A percentile compares a stretch with the other conserved stretches of the same genome.
These are phyloP conservation scores for Lepidurus couesii DNA, from an alignment of 1,140 invertebrate genomes.

Conservation along the genomic window DNA sequence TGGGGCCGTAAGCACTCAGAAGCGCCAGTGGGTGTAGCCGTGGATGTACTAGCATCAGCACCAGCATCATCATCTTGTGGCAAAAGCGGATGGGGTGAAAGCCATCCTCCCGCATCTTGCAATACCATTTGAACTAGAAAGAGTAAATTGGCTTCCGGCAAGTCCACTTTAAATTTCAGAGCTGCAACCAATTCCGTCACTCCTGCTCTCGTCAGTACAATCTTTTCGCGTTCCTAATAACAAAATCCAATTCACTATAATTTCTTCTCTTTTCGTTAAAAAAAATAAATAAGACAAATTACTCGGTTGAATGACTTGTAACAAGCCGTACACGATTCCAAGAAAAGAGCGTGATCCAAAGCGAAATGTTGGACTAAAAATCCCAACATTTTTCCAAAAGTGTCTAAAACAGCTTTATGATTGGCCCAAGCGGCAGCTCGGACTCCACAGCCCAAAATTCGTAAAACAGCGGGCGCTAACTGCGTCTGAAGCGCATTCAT, in stretches of 20 bases:
- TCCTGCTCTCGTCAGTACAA: constrained; percentile 79
- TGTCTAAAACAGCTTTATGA: constrained; percentile 70
- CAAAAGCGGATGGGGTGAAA: constrained; percentile 57
- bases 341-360: constrained; percentile 71
- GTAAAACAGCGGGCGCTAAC: constrained; percentile 62
- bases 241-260: constrained; percentile 30
- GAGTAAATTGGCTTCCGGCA: constrained; percentile 90
- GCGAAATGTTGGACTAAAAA: constrained; percentile 73
- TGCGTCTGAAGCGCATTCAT: constrained; percentile 24
- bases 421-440: constrained; percentile 23
- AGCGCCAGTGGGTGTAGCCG: constrained; percentile 69
- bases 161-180: constrained; percentile 85
- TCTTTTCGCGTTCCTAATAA: constrained; percentile 81
- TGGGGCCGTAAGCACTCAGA: constrained; percentile 89
- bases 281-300: constrained; percentile 38
- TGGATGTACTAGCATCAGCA: constrained; percentile 45
- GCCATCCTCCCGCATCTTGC: constrained; percentile 73
- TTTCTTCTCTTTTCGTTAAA: constrained; percentile 15
- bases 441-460: constrained; percentile 67
- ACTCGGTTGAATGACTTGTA: constrained; percentile 75
- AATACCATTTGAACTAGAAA: constrained; percentile 81
- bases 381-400: constrained; percentile 91
- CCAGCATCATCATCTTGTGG: constrained; percentile 44
- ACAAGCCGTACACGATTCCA: constrained; percentile 84
- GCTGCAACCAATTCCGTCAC: constrained; percentile 92